phyloP scores from a whole-genome alignment of 2,888 invertebrate genomes.

The Tipula lateralis region DNA sequence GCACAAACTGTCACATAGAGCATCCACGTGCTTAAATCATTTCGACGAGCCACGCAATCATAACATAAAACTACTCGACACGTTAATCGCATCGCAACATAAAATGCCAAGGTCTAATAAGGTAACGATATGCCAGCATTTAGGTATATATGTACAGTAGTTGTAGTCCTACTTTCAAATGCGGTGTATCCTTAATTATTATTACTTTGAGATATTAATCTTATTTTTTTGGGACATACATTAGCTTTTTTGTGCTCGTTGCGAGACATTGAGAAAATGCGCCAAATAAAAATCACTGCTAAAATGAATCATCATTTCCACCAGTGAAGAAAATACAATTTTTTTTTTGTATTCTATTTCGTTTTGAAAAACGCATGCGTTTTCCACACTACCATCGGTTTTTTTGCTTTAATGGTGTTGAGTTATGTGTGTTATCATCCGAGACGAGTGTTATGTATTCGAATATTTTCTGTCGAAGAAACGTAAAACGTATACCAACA shows the following conservation, averaged over 20 bases:
- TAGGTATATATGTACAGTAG: neutral
- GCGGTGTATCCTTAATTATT: slow-evolving; percentile 7
- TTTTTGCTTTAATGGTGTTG: neutral
- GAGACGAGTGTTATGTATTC: neutral
- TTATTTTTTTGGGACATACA: neutral
- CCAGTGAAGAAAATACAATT: neutral
- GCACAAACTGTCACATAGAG: neutral
- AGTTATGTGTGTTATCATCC: neutral
- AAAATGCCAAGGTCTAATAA: neutral
- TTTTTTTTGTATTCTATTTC: neutral
- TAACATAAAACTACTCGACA: neutral
- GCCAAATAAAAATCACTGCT: slow-evolving; percentile 25
- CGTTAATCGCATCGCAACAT: neutral
- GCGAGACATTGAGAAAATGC: slow-evolving; percentile 15
- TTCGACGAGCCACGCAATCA: neutral
- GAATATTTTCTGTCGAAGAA: neutral
- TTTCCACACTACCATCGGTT: neutral
- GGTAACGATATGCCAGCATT: neutral
- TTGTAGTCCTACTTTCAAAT: neutral
- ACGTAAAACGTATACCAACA: neutral
- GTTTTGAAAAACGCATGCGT: neutral
- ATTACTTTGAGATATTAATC: neutral
- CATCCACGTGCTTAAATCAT: neutral
- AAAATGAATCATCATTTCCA: slow-evolving; percentile 26
- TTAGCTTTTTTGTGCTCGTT: neutral